Base-by-base conservation (phyloP, 2,113 vertebrate genomes). In the Fregetta grallaria region DNA sequence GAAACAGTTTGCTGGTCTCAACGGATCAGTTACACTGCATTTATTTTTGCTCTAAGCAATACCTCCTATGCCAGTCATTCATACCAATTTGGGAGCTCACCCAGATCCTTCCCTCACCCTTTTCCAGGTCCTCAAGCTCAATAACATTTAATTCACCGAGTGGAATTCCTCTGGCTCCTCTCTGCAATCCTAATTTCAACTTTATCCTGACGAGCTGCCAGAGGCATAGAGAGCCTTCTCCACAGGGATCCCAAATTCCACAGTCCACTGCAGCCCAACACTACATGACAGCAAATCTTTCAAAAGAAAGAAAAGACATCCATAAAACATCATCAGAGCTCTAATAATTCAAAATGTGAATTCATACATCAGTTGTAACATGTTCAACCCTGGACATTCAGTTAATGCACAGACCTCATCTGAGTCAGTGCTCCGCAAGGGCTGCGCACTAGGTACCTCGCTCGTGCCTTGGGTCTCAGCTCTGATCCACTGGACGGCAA, bases 11-110 rank as follows among this genome's bases (percentile, higher is more conserved):
- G 77, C 91, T 87, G 84, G 77, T 96, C 92, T 95, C 92, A 94
- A 89, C 26, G 10, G 66, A 95, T 96, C 80, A 38, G 92, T 96
- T 96, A 92, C 77, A 85, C 50, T 94, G 92, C 80, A 96, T 74
- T 95, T 96, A 94, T 87, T 97, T 96, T 96, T 96, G 87, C 93
- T 92, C 56, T 66, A 77, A 96, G 95, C 94, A 96, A 82, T 91
- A 93, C 74, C 89, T 95, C 82, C 85, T 73, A 93, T 80, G 87
- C 78, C 89, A 93, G 91, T 94, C 94, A 97, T 97, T 97, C 81
- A 95, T 88, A 94, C 66, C 77, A 91, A 30, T 91, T 93, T 95
- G 90, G 45, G 74, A 96, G 90, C n/a, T 95, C 74, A 95, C 74
- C 18, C 90, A 95, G 92, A 61, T 70, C 72, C 74, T 89, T 89